Evolutionary conservation across 2,888 invertebrate genomes (phyloP), one percentile per base, ranked within the genome.

Genomic region (Erebia ligea): DNA sequence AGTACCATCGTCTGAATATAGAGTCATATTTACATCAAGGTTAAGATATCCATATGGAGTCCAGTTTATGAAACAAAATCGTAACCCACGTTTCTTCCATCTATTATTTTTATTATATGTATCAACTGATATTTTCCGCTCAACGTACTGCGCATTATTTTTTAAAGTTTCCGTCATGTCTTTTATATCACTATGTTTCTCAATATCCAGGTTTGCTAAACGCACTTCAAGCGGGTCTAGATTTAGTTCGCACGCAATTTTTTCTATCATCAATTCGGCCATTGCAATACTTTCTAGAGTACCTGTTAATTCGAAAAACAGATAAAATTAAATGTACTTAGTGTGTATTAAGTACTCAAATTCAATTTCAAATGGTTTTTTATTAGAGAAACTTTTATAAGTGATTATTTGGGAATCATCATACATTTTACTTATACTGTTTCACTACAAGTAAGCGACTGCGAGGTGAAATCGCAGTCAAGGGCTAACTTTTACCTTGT

Each of bases 11-110:
- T 92, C 88, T 42, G 94, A 94, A 79, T 94, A 96, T 69, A 97
- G 93, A 1, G 95, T 92, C 13, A 96, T 86, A 68, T 92, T 86
- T 0, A 94, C 91, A 73, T 93, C 93, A 56, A 81, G 85, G 56
- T 88, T 82, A 50, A 68, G 64, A 0, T 56, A 70, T 0, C 72
- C 76, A 3, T 77, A 74, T 2, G 95, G 85, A 0, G 91, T 88
- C 88, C 95, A 97, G 73, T 93, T 94, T 88, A 96, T 93, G 0
- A 96, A 94, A 0, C 95, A 91, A 21, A 96, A 79, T 10, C 94
- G 84, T 2, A 95, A 84, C 0, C 95, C 97, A 66, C 94, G 93
- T 83, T 97, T 97, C 77, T 94, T 95, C 96, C 97, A 97, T 65
- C 96, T 90, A 84, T 97, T 96, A 73, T 92, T 77, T n/a, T 84